Conservation (phyloP, 2,113 vertebrate species). For the Chloropsis cyanopogon region DNA sequence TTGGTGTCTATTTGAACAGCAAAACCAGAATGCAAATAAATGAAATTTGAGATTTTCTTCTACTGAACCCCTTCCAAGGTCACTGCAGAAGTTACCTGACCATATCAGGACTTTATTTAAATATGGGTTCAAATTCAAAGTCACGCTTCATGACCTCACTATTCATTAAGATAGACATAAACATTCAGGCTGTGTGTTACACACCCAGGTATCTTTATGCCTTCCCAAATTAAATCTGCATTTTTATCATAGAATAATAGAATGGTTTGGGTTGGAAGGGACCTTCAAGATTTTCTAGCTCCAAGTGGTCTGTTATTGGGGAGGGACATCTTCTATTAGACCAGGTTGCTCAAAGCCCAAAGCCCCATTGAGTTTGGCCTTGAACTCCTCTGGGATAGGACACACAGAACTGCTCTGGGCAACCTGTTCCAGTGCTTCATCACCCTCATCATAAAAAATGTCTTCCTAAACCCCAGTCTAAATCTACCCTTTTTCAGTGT, state of each 20-base stretch:
- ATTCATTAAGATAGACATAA: neutral
- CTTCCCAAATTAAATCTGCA: neutral
- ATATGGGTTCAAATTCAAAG: neutral
- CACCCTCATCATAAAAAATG: rapidly evolving
- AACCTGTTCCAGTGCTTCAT: neutral
- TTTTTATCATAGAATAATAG: neutral
- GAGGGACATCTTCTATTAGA: neutral
- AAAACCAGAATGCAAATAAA: neutral
- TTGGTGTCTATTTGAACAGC: neutral
- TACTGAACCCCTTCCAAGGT: neutral
- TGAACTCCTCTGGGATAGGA: neutral
- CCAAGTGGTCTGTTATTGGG: rapidly evolving
- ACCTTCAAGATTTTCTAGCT: neutral
- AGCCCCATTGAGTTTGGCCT: neutral
- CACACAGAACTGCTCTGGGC: neutral
- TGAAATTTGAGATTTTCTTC: neutral
- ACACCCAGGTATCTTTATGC: neutral
- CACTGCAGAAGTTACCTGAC: neutral
- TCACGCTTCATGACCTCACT: neutral
- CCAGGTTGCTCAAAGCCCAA: neutral
- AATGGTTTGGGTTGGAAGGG: neutral
- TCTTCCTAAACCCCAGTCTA: neutral
- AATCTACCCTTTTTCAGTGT: neutral
- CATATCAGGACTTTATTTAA: neutral
- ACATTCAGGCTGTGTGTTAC: neutral